These are phyloP conservation scores for Apis florea DNA, from an alignment of 1,140 invertebrate species.

Conservation along the genomic window DNA sequence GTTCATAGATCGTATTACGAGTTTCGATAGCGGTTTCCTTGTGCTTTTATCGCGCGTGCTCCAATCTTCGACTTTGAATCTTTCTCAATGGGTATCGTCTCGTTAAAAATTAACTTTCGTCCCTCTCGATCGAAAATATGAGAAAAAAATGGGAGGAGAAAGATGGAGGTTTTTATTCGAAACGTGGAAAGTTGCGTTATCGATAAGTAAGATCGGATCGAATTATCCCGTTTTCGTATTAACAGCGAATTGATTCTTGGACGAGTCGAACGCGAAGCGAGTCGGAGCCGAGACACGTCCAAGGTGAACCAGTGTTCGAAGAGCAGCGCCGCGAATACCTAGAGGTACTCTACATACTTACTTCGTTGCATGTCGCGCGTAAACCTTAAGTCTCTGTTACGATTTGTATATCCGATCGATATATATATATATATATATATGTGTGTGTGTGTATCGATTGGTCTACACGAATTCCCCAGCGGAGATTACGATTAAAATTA, in stretches of 20 bases:
- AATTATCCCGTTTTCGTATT: slow-evolving; percentile 36
- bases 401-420: background rate
- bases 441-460: background rate
- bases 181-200: background rate
- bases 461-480: background rate
- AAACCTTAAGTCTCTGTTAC: slow-evolving; percentile 48
- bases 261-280: slow-evolving; percentile 50
- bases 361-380: slow-evolving; percentile 39
- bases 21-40: slow-evolving; percentile 41
- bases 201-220: slow-evolving; percentile 11
- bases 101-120: too few relatives aligned
- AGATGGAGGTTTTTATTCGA: too few relatives aligned
- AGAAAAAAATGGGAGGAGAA: too few relatives aligned
- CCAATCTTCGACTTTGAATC: slow-evolving; percentile 40
- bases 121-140: too few relatives aligned
- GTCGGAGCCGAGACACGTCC: slow-evolving; percentile 70
- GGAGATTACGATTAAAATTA: too few relatives aligned
- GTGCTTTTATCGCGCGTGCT: slow-evolving; percentile 64
- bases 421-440: too few relatives aligned
- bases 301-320: slow-evolving; percentile 76
- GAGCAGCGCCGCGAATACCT: slow-evolving; percentile 64
- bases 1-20: slow-evolving; percentile 36
- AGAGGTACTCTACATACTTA: slow-evolving; percentile 63
- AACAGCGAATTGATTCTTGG: slow-evolving; percentile 48
- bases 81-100: too few relatives aligned